phyloP scores from a whole-genome alignment of 2,113 vertebrate genomes.

The Chaetodon auriga region DNA sequence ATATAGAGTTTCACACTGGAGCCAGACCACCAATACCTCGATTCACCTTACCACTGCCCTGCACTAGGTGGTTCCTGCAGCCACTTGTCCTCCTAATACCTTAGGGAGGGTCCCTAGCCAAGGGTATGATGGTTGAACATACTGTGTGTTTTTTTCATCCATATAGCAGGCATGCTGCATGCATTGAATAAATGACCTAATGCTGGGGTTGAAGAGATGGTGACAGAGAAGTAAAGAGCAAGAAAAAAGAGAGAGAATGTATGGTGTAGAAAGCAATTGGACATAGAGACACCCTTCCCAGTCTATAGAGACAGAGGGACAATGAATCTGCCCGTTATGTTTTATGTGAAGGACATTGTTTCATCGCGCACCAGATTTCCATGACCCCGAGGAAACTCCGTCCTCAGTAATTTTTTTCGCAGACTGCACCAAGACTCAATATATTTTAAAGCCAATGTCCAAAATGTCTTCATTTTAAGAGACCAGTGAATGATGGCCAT shows the following conservation, averaged over 20 bases:
- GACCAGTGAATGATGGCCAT: conserved; percentile 61
- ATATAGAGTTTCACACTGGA: conserved; percentile 66
- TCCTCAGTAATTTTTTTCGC: conserved; percentile 68
- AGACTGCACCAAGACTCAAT: conserved; percentile 63
- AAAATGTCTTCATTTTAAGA: conserved; percentile 68
- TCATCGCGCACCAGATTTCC: conserved; percentile 72
- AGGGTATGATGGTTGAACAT: conserved; percentile 38
- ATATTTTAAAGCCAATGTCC: conserved; percentile 72
- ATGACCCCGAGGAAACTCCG: conserved; percentile 59
- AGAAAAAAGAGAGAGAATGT: conserved; percentile 21
- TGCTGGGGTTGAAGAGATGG: conserved; percentile 22
- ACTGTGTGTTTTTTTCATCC: conserved; percentile 16
- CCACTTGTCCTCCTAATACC: conserved; percentile 54
- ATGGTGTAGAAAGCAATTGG: conserved; percentile 43
- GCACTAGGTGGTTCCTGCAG: conserved; percentile 54
- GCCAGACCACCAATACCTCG: conserved; percentile 68
- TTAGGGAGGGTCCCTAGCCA: conserved; percentile 24
- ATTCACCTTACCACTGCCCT: conserved; percentile 44
- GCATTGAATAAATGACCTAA: conserved; percentile 52
- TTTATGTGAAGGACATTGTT: conserved; percentile 75
- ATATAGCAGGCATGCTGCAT: conserved; percentile 27
- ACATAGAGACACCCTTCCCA: conserved; percentile 40
- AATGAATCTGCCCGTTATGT: conserved; percentile 72
- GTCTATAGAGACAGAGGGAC: conserved; percentile 62
- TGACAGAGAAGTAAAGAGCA: conserved; percentile 47